These are phyloP conservation scores for Microcebus griseorufus DNA, from an alignment of 2,113 vertebrate species.

Conservation along the genomic window DNA sequence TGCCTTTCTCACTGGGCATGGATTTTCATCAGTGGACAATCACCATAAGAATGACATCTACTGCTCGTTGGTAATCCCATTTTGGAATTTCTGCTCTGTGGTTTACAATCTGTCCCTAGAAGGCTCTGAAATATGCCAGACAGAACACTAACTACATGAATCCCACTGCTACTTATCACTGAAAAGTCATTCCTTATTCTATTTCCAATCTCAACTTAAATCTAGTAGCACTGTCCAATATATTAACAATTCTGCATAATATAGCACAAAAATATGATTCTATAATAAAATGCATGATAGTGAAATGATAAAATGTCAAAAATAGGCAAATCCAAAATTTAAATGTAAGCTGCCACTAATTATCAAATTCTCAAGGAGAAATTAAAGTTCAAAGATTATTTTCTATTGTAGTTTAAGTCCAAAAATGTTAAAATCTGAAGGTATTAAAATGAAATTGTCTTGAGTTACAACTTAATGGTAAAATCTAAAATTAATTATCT, in stretches of 20 bases:
- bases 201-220: not conserved
- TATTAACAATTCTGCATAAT: not conserved
- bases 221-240: not conserved
- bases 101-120: not conserved
- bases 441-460: not conserved
- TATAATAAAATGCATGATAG: not conserved
- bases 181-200: not conserved
- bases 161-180: not conserved
- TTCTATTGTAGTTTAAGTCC: not conserved
- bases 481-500: not conserved
- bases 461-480: not conserved
- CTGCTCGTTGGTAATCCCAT: rapidly evolving
- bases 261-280: not conserved
- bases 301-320: not conserved
- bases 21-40: rapidly evolving
- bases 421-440: not conserved
- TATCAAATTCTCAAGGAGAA: constrained; percentile 39
- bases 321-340: not conserved
- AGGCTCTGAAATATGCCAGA: not conserved
- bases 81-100: not conserved
- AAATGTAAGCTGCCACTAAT: not conserved
- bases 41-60: rapidly evolving
- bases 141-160: not conserved
- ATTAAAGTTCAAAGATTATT: constrained; percentile 31
- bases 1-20: not conserved